Evolutionary conservation across 2,113 vertebrate genomes (phyloP), one percentile per base, ranked within the genome.

Genomic region (Eulacestoma nigropectus): DNA sequence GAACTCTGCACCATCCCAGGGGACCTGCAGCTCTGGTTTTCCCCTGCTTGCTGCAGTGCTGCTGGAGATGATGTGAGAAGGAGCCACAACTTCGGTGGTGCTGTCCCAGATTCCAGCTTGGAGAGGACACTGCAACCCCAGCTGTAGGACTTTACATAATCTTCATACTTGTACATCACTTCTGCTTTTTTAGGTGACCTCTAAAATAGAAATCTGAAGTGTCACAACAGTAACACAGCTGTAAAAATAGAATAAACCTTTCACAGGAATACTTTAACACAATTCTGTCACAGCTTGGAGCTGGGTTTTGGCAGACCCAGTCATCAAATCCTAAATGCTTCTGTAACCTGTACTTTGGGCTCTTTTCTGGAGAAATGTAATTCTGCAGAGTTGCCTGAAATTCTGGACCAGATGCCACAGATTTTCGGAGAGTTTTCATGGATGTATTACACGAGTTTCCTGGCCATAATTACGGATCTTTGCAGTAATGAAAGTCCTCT

Each of bases 81-180:
- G 13, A 72, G 14, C 27, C 56, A 29, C 20, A 16, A 1, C 32
- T 82, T 49, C 0, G 0, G 0, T 26, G 42, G 6, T 46, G 50
- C 37, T 53, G 50, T 47, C 75, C 63, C 73, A 74, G 29, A 39
- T 59, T 47, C 42, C 30, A 25, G 19, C 46, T 44, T 60, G 37
- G 72, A n/a, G 50, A 85, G 42, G 63, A 56, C 46, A 39, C 44
- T 10, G 12, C 53, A 65, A 25, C 37, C 41, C n/a, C 3, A 5
- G 15, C 64, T 35, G 3, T 1, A 56, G 83, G 25, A 10, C 8
- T 82, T 85, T 52, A 57, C 49, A 20, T 67, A 47, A 37, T 69
- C 67, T 65, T 37, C 23, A 53, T 21, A 5, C 62, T 72, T 68
- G 33, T 14, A 65, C 74, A 85, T 67, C 50, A 35, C 67, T 64